These are phyloP conservation scores for Caenorhabditis briggsae DNA, from an alignment of 1,140 invertebrate genomes.

Conservation along the genomic window DNA sequence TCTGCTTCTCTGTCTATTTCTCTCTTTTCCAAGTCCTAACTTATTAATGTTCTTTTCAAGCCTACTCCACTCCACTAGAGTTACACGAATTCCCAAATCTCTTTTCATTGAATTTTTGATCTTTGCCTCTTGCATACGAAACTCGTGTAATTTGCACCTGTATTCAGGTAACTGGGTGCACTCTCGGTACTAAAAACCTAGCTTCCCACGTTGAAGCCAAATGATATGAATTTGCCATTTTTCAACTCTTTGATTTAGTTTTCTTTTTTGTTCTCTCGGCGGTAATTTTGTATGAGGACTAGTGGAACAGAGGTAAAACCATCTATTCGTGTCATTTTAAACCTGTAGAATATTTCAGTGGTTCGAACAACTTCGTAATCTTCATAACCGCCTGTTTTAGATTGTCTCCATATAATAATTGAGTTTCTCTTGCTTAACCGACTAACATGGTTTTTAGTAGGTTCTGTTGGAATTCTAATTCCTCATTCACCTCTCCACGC, in stretches of 20 bases:
- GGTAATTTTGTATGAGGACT: neutral
- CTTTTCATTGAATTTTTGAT: neutral
- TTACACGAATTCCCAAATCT: neutral
- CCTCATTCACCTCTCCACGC: neutral
- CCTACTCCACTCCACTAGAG: neutral
- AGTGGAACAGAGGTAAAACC: neutral
- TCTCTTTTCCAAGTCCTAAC: neutral
- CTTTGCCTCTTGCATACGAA: neutral
- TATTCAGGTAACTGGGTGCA: neutral
- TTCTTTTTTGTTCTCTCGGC: neutral
- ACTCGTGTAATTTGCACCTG: neutral
- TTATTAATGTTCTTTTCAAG: constrained; percentile 2
- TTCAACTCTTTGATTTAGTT: neutral
- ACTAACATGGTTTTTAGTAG: constrained; percentile 14
- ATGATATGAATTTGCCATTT: neutral
- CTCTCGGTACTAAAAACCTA: neutral
- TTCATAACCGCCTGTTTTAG: neutral
- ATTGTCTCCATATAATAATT: neutral
- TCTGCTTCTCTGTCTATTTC: constrained; percentile 13
- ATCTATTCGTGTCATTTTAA: neutral
- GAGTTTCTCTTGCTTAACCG: constrained; percentile 1
- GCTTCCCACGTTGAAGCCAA: neutral
- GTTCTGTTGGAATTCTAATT: neutral
- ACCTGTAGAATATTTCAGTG: neutral
- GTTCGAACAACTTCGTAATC: neutral